Evolutionary conservation across 1,140 invertebrate genomes (phyloP).

Genomic region (Bombus difficillimus): DNA sequence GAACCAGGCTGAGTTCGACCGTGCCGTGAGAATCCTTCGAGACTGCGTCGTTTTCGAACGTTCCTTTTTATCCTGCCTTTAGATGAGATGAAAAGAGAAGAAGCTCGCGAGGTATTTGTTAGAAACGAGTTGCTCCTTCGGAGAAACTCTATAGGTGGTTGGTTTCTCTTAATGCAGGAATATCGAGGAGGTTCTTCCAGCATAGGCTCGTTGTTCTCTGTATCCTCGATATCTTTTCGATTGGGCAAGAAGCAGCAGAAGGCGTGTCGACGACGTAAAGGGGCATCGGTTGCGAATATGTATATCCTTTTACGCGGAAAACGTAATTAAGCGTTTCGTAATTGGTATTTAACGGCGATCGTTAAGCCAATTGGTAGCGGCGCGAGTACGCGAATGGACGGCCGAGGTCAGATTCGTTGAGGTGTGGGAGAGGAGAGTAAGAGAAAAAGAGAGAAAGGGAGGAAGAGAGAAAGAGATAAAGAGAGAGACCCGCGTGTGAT

Average conservation of each 20-base stretch:
- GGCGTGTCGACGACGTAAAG: conserved; percentile 16
- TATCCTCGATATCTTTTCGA: neutral
- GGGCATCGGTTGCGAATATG: conserved; percentile 50
- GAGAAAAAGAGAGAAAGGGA: neutral
- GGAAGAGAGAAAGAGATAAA: neutral
- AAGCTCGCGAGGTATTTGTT: neutral
- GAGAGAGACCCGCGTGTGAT: conserved; percentile 47
- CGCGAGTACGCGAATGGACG: conserved; percentile 6
- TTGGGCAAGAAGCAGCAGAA: neutral
- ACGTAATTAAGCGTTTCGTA: conserved; percentile 63
- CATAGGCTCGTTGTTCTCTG: neutral
- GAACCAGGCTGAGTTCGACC: neutral
- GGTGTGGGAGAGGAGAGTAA: conserved; percentile 38
- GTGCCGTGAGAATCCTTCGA: conserved; percentile 59
- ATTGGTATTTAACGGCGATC: conserved; percentile 61
- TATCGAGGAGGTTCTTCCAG: neutral
- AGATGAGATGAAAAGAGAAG: neutral
- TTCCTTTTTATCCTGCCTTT: neutral
- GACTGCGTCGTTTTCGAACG: conserved; percentile 13
- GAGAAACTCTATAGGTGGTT: neutral
- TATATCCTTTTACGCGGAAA: conserved; percentile 53
- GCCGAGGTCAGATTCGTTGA: conserved; percentile 44
- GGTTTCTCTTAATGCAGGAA: neutral
- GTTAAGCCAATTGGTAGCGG: conserved; percentile 48
- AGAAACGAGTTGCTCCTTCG: neutral